Base-by-base conservation (phyloP, 2,797 vertebrate genomes). In the Leptoclinus maculatus region DNA sequence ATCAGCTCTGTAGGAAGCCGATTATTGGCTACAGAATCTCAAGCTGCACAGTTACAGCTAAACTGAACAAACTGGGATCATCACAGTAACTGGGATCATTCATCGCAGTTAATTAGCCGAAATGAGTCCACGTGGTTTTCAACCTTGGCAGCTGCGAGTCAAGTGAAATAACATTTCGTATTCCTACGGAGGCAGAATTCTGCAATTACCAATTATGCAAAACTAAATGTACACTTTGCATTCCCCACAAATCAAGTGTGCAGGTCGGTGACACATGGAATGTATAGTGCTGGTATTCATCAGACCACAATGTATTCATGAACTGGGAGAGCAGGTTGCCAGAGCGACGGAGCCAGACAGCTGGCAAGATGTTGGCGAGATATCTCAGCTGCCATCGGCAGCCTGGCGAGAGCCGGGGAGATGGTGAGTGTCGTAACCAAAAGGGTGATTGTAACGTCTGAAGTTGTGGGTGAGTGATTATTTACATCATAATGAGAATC, bases 291-390 rank as follows among this genome's bases (percentile, higher is more conserved):
- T 36, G 71, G 65, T 43, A n/a, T 80, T 83, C 72, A 86, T 75
- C 76, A 71, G 38, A 56, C 12, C 59, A 41, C n/a, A 49, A 27
- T 51, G 29, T 8, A 66, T 83, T 75, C 65, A 66, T 70, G 58
- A 65, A 66, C 29, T 76, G 39, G 43, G 78, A 71, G 56, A 32
- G 39, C 53, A 0, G 78, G 70, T 57, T 56, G 78, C 34, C 76
- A 49, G 53, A n/a, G 76, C 66, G 39, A 0, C 3, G 2, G 5
- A 69, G 83, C 75, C 77, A 77, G 76, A 71, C 83, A 84, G 83
- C 82, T 86, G 87, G 84, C 64, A 53, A 76, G 83, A 80, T 71
- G 74, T 47, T 84, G 83, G 78, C 54, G 25, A 79, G 71, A 88
- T 76, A 36, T 78, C 51, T 86, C 79, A 74, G 77, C 72, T 75